Base-by-base conservation (phyloP, 2,113 vertebrate genomes). In the Macrotus californicus region DNA sequence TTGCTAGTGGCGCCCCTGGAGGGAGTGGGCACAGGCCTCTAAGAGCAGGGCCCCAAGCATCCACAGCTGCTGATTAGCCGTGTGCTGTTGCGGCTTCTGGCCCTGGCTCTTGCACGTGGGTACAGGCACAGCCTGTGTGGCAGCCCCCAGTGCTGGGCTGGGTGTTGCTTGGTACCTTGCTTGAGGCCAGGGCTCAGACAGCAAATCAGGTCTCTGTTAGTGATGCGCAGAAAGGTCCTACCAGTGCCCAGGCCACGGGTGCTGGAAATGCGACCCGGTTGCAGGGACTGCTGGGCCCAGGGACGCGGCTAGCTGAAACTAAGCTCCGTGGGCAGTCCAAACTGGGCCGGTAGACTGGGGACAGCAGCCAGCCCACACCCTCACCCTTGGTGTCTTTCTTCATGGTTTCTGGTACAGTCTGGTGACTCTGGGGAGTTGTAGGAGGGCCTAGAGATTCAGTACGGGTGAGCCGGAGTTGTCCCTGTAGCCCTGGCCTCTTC, bases 401-500 rank as follows among this genome's bases (percentile, higher is more conserved):
- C 67, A 97, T 96, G 6, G 81, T 34, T 9, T 36, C 72, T 31
- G 46, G 66, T 50, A 26, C 48, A 1, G 87, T 64, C 84, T 85
- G 94, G 36, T 88, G 31, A 64, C 89, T 98, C 31, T 85, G 31
- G 81, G 95, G 97, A 66, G 19, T 22, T 48, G 12, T 94, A 39
- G 87, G 97, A 93, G 67, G 98, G 56, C 56, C 29, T 18, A 98
- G 97, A 24, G 89, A 97, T 3, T 83, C 96, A 0, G 82, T 98
- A 70, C 96, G 97, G 59, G 97, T 95, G 93, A 98, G 91, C 89
- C 96, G 96, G 39, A 76, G 93, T 18, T 94, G 92, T 24, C 85
- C 97, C 22, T 96, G 91, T 54, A 86, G 98, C 84, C 96, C 98
- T 24, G 98, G 96, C 2, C 96, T 98, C 48, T 98, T 98, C 96